These are phyloP conservation scores for Ptyas mucosa DNA, from an alignment of 2,113 vertebrate genomes.

Conservation along the genomic window DNA sequence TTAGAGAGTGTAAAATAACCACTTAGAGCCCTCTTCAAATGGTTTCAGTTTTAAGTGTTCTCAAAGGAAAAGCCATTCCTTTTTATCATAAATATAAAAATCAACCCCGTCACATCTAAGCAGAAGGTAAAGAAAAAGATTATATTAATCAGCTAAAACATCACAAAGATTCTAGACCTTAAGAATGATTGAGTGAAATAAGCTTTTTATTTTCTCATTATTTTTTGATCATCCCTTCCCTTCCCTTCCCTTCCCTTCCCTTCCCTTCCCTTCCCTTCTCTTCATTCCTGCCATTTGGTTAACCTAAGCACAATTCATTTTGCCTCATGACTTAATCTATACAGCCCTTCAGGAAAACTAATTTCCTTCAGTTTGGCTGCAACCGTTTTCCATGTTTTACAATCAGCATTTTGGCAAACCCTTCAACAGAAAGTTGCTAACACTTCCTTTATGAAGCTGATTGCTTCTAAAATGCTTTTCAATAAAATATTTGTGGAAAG, in stretches of 20 bases:
- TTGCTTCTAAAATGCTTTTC: neutral
- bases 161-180: neutral
- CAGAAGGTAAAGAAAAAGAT: neutral
- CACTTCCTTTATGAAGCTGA: neutral
- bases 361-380: neutral
- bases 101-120: neutral
- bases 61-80: conserved; percentile 10
- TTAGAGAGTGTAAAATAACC: conserved; percentile 23
- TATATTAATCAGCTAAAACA: neutral
- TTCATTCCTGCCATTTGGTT: neutral
- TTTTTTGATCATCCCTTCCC: neutral
- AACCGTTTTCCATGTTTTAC: neutral
- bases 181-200: neutral
- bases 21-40: neutral
- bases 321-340: neutral
- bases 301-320: neutral
- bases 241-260: neutral
- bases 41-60: conserved; percentile 2
- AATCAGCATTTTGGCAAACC: neutral
- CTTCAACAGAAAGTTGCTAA: neutral
- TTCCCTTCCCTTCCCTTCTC: neutral
- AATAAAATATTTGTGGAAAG: neutral
- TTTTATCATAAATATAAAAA: neutral
- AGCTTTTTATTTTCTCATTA: neutral
- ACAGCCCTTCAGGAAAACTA: neutral